Percentiles rank a stretch among this genome's conserved stretches.
Conservation (phyloP, 1,140 invertebrate genomes). For the Pseudomyrmex concolor region DNA sequence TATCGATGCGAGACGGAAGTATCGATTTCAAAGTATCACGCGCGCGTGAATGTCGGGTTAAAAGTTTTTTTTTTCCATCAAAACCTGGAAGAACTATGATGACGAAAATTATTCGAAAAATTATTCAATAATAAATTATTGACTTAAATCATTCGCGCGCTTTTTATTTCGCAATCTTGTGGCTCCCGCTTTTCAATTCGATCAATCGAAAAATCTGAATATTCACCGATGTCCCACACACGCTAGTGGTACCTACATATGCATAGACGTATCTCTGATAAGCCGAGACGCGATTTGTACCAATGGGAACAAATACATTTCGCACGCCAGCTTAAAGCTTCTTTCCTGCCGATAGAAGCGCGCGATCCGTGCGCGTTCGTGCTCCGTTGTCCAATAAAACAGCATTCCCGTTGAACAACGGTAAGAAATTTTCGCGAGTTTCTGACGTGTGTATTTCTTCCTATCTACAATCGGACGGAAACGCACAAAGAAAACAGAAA, state of each 20-base stretch:
- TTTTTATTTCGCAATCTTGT: neutral
- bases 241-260: neutral
- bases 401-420: constrained; percentile 50
- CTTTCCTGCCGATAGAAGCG: constrained; percentile 54
- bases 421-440: constrained; percentile 44
- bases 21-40: constrained; percentile 13
- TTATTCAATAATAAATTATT: neutral
- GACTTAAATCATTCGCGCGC: neutral
- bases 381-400: constrained; percentile 50
- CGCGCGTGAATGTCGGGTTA: neutral
- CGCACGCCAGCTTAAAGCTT: constrained; percentile 25
- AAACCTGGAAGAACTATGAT: constrained; percentile 11
- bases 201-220: constrained; percentile 21
- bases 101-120: neutral
- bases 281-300: constrained; percentile 44
- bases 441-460: constrained; percentile 30
- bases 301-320: constrained; percentile 55
- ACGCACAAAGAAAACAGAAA: constrained; percentile 50
- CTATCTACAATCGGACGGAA: constrained; percentile 33
- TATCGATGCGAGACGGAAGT: constrained; percentile 26
- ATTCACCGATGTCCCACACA: neutral
- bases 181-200: neutral
- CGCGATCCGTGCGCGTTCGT: constrained; percentile 51
- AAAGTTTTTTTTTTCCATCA: neutral
- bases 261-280: constrained; percentile 26